Evolutionary conservation across 2,113 vertebrate species (phyloP).

Genomic region (Oryzias melastigma): DNA sequence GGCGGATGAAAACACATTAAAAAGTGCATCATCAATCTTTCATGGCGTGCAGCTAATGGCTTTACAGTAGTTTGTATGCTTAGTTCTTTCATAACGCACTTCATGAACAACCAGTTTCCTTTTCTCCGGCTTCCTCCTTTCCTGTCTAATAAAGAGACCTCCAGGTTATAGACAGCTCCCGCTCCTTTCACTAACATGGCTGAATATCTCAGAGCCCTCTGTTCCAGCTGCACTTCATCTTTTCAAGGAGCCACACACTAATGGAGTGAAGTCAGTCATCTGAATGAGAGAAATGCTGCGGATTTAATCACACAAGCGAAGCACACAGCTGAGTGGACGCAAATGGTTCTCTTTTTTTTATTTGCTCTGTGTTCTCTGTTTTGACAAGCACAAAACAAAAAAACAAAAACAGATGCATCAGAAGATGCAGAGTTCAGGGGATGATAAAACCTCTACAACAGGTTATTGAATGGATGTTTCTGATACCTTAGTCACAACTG

Average conservation of each 20-base stretch:
- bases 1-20: too few relatives aligned
- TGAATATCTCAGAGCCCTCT: constrained; percentile 64
- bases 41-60: too few relatives aligned
- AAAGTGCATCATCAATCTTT: too few relatives aligned
- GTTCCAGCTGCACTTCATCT: constrained; percentile 25
- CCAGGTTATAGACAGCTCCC: constrained; percentile 24
- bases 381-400: neutral
- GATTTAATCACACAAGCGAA: constrained; percentile 10
- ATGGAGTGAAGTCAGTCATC: constrained; percentile 28
- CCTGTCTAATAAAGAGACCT: constrained; percentile 10
- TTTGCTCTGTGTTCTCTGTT: constrained; percentile 13
- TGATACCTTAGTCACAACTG: too few relatives aligned
- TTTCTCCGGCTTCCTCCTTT: constrained; percentile 12
- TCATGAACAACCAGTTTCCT: constrained; percentile 32
- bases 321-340: constrained; percentile 14
- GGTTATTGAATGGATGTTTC: neutral
- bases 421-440: constrained; percentile 12
- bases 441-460: constrained; percentile 4
- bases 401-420: constrained; percentile 11
- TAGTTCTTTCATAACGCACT: too few relatives aligned
- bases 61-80: too few relatives aligned
- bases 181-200: constrained; percentile 28
- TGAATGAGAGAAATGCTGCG: neutral
- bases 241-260: constrained; percentile 5
- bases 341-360: constrained; percentile 8